Conservation (phyloP, 2,888 invertebrate species). For the Anagyrus pseudococci region DNA sequence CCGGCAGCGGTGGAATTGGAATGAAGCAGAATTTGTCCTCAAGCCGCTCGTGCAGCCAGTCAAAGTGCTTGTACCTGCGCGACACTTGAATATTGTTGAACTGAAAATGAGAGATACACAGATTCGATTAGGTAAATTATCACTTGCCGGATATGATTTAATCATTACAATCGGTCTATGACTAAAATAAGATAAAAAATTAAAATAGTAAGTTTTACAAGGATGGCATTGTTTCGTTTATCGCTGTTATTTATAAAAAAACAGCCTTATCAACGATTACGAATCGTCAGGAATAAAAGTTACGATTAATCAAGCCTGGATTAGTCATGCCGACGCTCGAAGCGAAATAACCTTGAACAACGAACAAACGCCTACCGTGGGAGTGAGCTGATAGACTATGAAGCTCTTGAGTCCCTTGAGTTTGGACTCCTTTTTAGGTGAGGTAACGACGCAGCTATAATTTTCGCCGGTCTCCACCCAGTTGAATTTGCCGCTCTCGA, state of each 20-base stretch:
- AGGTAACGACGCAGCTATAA: conserved; percentile 87
- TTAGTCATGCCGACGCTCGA: too few species aligned
- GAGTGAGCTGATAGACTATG: conserved; percentile 95
- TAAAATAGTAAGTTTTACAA: too few species aligned
- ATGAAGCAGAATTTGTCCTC: conserved; percentile 93
- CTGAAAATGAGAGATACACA: conserved; percentile 59
- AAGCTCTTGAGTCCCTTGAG: conserved; percentile 97
- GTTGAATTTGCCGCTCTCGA: conserved; percentile 72
- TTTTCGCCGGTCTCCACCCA: conserved; percentile 80
- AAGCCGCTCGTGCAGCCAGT: conserved; percentile 96
- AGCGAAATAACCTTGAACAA: too few species aligned
- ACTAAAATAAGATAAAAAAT: too few species aligned
- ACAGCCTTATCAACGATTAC: too few species aligned
- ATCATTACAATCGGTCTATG: too few species aligned
- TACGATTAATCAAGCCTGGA: too few species aligned
- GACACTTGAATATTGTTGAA: conserved; percentile 93
- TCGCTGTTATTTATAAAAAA: too few species aligned
- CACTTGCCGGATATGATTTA: too few species aligned
- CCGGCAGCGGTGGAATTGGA: conserved; percentile 95
- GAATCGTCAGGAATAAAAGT: too few species aligned
- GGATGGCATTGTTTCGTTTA: too few species aligned
- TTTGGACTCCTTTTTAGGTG: conserved; percentile 97
- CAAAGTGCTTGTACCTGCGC: conserved; percentile 97
- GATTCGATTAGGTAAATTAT: too few species aligned
- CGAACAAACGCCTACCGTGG: conserved; percentile 80